Percentiles rank a stretch among this genome's conserved stretches.
Evolutionary conservation across 2,797 vertebrate genomes (phyloP).

Genomic region (Arctocebus calabarensis): DNA sequence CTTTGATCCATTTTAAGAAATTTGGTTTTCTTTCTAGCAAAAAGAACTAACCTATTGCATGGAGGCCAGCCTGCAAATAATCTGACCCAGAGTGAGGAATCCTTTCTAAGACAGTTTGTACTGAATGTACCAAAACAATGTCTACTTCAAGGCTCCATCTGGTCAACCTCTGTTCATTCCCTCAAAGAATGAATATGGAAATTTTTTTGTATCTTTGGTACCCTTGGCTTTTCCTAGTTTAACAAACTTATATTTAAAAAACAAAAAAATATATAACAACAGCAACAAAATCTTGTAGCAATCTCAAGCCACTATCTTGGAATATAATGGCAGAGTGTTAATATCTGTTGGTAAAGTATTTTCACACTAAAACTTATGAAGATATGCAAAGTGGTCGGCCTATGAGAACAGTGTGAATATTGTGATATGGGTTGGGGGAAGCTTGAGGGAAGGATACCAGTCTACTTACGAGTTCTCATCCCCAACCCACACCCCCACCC

Average conservation of each 20-base stretch:
- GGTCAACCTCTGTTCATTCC: neutral
- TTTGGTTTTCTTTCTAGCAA: neutral
- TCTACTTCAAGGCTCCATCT: neutral
- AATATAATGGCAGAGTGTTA: neutral
- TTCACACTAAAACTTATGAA: neutral
- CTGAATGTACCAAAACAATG: neutral
- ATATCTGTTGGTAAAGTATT: neutral
- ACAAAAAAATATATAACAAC: neutral
- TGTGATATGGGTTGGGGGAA: neutral
- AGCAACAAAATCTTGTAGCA: neutral
- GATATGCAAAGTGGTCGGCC: neutral
- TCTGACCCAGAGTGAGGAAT: neutral
- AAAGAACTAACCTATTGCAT: neutral
- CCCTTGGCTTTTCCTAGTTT: constrained; percentile 5
- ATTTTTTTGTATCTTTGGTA: neutral
- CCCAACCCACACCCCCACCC: neutral
- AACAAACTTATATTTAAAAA: neutral
- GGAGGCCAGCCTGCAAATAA: neutral
- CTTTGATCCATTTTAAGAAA: neutral
- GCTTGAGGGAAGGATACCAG: no score
- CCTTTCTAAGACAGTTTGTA: neutral
- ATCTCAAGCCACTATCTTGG: neutral
- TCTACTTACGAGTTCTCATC: no score
- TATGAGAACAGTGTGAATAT: neutral
- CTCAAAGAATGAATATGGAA: neutral